These are phyloP conservation scores for Synodontis membranacea DNA, from an alignment of 2,113 vertebrate species.

Conservation along the genomic window DNA sequence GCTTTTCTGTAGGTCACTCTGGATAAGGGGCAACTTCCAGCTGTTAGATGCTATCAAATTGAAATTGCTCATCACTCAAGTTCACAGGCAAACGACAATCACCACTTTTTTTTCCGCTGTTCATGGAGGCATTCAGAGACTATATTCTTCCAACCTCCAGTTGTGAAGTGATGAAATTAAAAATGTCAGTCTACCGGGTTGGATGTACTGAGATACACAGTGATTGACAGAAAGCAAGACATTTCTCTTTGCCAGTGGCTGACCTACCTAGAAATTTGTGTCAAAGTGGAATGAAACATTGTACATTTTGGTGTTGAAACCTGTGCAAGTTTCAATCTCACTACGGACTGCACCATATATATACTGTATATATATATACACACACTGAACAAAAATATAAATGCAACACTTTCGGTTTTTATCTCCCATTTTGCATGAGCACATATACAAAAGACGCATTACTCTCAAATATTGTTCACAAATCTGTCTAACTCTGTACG, in stretches of 20 bases:
- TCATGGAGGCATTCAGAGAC: slow-evolving; percentile 22
- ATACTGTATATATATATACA: no score
- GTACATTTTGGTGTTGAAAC: slow-evolving; percentile 1
- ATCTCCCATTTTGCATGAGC: no score
- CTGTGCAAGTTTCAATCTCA: neutral
- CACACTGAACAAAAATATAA: no score
- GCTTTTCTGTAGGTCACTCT: neutral
- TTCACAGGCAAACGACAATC: neutral
- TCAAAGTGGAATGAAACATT: slow-evolving; percentile 1
- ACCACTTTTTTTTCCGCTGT: neutral
- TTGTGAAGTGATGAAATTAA: slow-evolving; percentile 40
- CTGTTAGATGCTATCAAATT: neutral
- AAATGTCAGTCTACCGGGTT: slow-evolving; percentile 37
- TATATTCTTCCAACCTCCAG: slow-evolving; percentile 30
- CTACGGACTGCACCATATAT: neutral
- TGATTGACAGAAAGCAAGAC: slow-evolving; percentile 27
- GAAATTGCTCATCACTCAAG: neutral
- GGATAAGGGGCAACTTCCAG: neutral
- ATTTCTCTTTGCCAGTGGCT: slow-evolving; percentile 5
- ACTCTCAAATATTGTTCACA: no score
- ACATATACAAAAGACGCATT: no score
- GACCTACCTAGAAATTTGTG: slow-evolving; percentile 23
- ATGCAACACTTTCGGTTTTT: no score
- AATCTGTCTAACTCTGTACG: no score
- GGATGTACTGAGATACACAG: slow-evolving; percentile 2